Conservation (phyloP, 2,113 vertebrate genomes). For the Herpetotheres cachinnans region DNA sequence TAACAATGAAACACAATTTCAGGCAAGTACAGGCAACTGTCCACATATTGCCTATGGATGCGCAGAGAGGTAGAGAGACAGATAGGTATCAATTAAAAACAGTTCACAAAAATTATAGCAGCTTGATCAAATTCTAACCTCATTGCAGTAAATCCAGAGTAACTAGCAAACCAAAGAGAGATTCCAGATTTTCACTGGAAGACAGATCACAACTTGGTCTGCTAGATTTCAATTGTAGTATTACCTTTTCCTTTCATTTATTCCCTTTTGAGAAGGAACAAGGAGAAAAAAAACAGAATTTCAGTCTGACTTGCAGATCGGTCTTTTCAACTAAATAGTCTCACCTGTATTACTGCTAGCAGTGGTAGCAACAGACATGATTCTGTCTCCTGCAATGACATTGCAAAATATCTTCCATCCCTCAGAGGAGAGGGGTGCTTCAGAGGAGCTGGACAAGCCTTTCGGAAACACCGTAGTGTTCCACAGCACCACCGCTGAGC, state of each 20-base stretch:
- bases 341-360: background rate
- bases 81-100: background rate
- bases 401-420: background rate
- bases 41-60: background rate
- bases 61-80: background rate
- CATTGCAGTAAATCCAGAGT: background rate
- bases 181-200: background rate
- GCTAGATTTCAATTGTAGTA: background rate
- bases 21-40: background rate
- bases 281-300: background rate
- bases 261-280: background rate
- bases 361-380: background rate
- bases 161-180: background rate
- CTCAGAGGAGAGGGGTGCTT: background rate
- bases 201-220: background rate
- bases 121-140: background rate
- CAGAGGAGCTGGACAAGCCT: background rate
- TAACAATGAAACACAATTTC: background rate
- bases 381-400: background rate
- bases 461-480: rapidly evolving
- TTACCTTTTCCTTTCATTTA: background rate
- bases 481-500: background rate
- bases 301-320: background rate
- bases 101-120: background rate
- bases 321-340: background rate